Base-by-base conservation (phyloP, 2,888 invertebrate species). In the Pomacea canaliculata region DNA sequence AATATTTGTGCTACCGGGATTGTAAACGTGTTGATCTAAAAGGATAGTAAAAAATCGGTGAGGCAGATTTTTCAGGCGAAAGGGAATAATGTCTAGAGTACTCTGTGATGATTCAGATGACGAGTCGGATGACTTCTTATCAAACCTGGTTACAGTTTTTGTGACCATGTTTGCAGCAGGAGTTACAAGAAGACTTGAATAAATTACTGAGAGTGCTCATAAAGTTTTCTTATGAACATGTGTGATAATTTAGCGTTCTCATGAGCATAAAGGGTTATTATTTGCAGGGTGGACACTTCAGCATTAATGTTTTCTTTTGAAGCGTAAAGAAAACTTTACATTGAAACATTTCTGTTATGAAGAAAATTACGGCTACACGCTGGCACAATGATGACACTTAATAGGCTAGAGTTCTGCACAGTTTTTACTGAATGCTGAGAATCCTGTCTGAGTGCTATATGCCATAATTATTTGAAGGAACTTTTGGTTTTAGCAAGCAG, bases 341-440 rank as follows among this genome's bases (percentile, higher is more conserved):
- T 37, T 56, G 12, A 7, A 56, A 56, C 12, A 7, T 56, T 56
- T 56, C 16, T 10, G 51, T 56, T 7, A 56, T 56, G 16, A 56
- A 56, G 10, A 56, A 56, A 56, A 56, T 56, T 56, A 8, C 4
- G 51, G 51, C 12, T 56, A 0, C 12, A 63, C 62, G 73, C 67
- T 76, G 19, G 78, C 63, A 63, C 63, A 63, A 19, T 63, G 63
- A 63, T 63, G 63, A 63, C 27, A 63, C 19, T 63, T 2, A 7
- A 63, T 63, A 63, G 63, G 63, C 63, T 63, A 63, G 63, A 63
- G 63, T 63, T 63, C 63, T 63, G 63, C 63, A 63, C 63, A 63
- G 63, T 27, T 12, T n/a, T 63, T 27, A 63, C 63, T 63, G 63
- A 27, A 63, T 63, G 63, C 63, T 63, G 63, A 63, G 23, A 63